Base-by-base conservation (phyloP, 2,888 invertebrate genomes). In the Neoascia interrupta region DNA sequence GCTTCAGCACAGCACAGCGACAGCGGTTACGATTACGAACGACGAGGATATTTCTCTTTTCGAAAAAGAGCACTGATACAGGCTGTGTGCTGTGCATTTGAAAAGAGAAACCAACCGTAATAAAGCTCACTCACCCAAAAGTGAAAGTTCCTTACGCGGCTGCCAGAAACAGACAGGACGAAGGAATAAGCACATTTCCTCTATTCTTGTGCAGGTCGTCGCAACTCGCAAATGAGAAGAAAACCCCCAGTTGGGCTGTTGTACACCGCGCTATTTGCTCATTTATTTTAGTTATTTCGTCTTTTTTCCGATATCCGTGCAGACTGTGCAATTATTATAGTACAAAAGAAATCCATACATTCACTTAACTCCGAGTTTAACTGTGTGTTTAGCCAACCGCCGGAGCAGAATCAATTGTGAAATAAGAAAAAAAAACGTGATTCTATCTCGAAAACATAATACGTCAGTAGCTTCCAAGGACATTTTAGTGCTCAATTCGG, bases 391-490 rank as follows among this genome's bases (percentile, higher is more conserved):
- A n/a, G n/a, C n/a, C n/a, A n/a, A n/a, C n/a, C n/a, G n/a, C n/a
- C n/a, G n/a, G n/a, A 47, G 16, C 8, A 26, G 19, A 36, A 43
- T 11, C 10, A 21, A 37, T 8, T 23, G 19, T 26, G 23, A 49
- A 6, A 10, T 2, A 23, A 1, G 47, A 28, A n/a, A 16, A 26
- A 41, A 36, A 41, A 68, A 49, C 11, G 10, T 19, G 23, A 15
- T 39, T 63, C 5, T 11, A 28, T 58, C 6, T 37, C 19, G 10
- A 28, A 18, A 39, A 15, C 10, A 10, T 2, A 6, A 51, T 16
- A 47, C 45, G 18, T 53, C 60, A 60, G 60, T 61, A 34, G 10
- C 19, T 60, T 49, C 39, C 68, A 75, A 75, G 69, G 75, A 69
- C 69, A 56, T 56, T 58, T 39, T 19, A 49, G 21, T 41, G 43